phyloP scores from a whole-genome alignment of 2,888 invertebrate species.

The Tuberolachnus salignus region DNA sequence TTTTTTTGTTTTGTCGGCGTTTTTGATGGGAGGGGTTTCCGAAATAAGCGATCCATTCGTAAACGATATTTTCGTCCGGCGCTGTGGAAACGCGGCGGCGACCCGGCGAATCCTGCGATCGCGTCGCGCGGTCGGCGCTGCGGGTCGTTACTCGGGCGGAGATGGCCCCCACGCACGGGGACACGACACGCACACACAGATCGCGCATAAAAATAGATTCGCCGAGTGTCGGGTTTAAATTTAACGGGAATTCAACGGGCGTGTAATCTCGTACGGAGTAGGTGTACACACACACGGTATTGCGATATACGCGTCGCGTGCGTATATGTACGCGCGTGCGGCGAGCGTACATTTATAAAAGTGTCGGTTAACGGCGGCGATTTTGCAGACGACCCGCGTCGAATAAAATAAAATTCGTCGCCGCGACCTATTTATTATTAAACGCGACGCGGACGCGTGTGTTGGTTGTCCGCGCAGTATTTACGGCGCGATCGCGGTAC shows the following conservation, averaged over 20 bases:
- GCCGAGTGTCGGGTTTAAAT: conserved; percentile 19
- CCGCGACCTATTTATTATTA: conserved; percentile 46
- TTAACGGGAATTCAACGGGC: conserved; percentile 15
- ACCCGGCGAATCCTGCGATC: no score
- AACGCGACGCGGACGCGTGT: background rate
- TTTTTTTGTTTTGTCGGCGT: no score
- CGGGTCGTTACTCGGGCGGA: background rate
- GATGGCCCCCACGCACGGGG: background rate
- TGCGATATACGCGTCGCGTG: background rate
- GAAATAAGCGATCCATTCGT: no score
- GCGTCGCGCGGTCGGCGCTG: background rate
- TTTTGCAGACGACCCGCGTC: conserved; percentile 42
- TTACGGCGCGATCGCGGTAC: background rate
- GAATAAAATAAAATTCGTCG: conserved; percentile 38
- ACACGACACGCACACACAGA: conserved; percentile 17
- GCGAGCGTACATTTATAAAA: no score
- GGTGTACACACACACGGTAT: background rate
- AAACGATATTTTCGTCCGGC: background rate
- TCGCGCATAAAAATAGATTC: conserved; percentile 43
- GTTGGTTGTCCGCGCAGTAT: background rate
- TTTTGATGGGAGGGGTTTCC: no score
- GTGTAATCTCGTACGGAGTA: background rate
- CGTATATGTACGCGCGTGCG: background rate
- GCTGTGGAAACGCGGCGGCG: no score
- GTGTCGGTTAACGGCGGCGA: conserved; percentile 18